A percentile compares a stretch with the other conserved stretches of the same genome.
Evolutionary conservation across 2,888 invertebrate species (phyloP).

Genomic region (Spilarctia lutea): DNA sequence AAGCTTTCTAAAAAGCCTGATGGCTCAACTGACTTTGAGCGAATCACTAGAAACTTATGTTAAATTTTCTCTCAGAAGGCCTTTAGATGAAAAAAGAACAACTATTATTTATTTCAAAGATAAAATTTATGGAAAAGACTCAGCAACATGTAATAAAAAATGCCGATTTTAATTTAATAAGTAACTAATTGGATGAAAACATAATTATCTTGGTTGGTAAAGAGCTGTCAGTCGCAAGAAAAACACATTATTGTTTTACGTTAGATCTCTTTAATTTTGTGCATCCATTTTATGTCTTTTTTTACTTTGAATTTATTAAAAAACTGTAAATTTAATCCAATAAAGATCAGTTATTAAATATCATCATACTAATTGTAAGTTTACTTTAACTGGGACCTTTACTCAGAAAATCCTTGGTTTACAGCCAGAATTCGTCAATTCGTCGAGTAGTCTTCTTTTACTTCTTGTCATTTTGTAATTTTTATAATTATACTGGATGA

Average conservation of each 20-base stretch:
- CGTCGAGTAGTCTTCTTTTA: not conserved
- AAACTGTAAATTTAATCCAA: not conserved
- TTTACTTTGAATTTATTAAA: not conserved
- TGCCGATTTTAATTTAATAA: not conserved
- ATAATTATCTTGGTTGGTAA: not conserved
- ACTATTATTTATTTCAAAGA: not conserved
- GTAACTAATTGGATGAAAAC: not conserved
- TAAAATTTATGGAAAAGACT: not conserved
- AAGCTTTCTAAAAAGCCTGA: not conserved
- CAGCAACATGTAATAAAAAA: not conserved
- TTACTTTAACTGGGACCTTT: not conserved
- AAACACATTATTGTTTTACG: not conserved
- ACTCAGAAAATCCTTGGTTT: not conserved
- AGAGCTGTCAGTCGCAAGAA: constrained; percentile 2
- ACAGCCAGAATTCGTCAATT: not conserved
- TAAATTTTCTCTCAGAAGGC: not conserved
- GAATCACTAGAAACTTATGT: not conserved
- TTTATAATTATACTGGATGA: not conserved
- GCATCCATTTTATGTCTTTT: not conserved
- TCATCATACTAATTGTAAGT: not conserved
- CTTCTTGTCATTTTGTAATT: not conserved
- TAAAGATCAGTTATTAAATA: not conserved
- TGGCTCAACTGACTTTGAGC: not conserved
- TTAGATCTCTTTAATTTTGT: not conserved
- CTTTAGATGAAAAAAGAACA: not conserved